A percentile compares a stretch with the other conserved stretches of the same genome.
Evolutionary conservation across 2,113 vertebrate species (phyloP).

Genomic region (Lepisosteus osseus): DNA sequence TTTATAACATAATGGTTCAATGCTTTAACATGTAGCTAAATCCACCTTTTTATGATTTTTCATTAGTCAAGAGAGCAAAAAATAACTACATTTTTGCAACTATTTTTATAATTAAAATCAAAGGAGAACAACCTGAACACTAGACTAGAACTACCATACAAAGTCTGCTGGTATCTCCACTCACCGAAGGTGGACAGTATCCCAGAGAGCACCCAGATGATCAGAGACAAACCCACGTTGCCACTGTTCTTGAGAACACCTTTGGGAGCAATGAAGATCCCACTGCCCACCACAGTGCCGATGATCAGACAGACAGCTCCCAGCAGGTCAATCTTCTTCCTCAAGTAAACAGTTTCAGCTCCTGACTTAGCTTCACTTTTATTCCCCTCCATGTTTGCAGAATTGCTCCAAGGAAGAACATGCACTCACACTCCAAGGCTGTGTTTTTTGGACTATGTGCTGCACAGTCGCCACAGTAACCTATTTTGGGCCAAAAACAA

Average conservation of each 20-base stretch:
- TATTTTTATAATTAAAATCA: too few species aligned
- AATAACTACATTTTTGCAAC: too few species aligned
- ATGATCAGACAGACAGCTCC: slow-evolving; percentile 71
- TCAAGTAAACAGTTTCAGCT: slow-evolving; percentile 56
- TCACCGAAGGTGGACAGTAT: slow-evolving; percentile 79
- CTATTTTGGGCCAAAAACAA: slow-evolving; percentile 27
- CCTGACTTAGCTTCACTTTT: slow-evolving; percentile 17
- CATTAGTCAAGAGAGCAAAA: too few species aligned
- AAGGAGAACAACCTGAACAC: too few species aligned
- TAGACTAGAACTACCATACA: too few species aligned
- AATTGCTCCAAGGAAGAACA: neutral
- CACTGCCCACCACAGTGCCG: slow-evolving; percentile 80
- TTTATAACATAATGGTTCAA: too few species aligned
- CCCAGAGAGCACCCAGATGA: slow-evolving; percentile 76
- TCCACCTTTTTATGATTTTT: too few species aligned
- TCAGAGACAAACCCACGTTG: slow-evolving; percentile 76
- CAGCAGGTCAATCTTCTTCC: slow-evolving; percentile 70
- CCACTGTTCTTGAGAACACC: slow-evolving; percentile 79
- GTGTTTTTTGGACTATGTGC: neutral
- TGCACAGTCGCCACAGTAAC: neutral
- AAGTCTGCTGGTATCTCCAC: slow-evolving; percentile 22
- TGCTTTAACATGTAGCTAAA: too few species aligned
- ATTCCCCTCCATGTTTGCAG: slow-evolving; percentile 17
- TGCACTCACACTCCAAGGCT: slow-evolving; percentile 26
- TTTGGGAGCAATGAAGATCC: slow-evolving; percentile 86